Evolutionary conservation across 2,113 vertebrate genomes (phyloP), one percentile per base, ranked within the genome.

Genomic region (Poeciliopsis retropinna): DNA sequence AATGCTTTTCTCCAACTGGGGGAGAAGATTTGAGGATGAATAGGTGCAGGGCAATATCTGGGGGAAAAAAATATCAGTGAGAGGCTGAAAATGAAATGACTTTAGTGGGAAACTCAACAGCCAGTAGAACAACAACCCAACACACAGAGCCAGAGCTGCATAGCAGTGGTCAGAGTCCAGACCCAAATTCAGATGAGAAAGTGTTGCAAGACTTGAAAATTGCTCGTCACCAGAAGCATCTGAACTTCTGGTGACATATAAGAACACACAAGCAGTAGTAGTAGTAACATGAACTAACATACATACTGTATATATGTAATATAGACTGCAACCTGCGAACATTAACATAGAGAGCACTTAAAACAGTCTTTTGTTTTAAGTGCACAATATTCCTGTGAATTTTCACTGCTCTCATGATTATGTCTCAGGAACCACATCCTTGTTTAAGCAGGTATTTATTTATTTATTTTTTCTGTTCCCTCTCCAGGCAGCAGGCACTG

Each of bases 401-500:
- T 28, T 28, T 72, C 30, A 60, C 22, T 6, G 17, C 39, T 70
- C 30, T 60, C 31, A 65, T 37, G 17, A 13, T 66, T 81, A 64
- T 84, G 78, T 17, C 39, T 54, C 30, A 66, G 39, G 51, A 75
- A 72, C 76, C 47, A 70, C 60, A 71, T 85, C 60, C 65, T 75
- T 34, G 8, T 39, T 70, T 78, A 76, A 81, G 72, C 71, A 0
- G 1, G 5, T 28, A 71, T 13, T 41, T 41, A 10, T 39, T 37
- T 85, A 81, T 90, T 68, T n/a, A n/a, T n/a, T 83, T 63, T 85
- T 41, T 19, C 17, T 83, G 30, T 88, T 94, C 81, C 87, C 75
- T 90, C 19, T 83, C 30, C 84, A 98, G 97, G 93, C 97, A 98
- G 78, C 96, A 96, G 87, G 96, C 95, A 0, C 92, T 98, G 83